These are phyloP conservation scores for Myrmecobius fasciatus DNA, from an alignment of 2,113 vertebrate genomes.

Conservation along the genomic window DNA sequence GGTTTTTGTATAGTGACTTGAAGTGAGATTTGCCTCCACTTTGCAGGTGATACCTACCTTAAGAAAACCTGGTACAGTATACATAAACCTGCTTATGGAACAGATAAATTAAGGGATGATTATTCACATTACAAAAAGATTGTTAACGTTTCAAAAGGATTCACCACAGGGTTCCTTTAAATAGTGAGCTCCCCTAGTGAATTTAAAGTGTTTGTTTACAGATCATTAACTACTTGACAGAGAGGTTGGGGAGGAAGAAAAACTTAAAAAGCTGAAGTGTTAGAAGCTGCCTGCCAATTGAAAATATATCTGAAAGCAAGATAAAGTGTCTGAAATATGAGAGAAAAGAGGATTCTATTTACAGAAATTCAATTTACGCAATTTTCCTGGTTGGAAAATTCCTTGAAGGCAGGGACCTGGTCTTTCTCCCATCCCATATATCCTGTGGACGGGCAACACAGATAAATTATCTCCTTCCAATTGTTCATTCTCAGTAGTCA, in stretches of 20 bases:
- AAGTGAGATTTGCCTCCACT: neutral
- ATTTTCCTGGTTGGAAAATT: conserved; percentile 61
- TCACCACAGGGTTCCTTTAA: conserved; percentile 74
- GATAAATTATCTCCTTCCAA: neutral
- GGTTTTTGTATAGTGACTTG: neutral
- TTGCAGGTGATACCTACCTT: neutral
- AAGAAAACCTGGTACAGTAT: conserved; percentile 21
- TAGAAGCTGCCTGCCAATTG: conserved; percentile 71
- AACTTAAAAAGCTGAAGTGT: conserved; percentile 73
- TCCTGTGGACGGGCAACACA: neutral
- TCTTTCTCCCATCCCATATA: neutral
- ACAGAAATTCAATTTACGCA: conserved; percentile 57
- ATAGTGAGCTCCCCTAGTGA: conserved; percentile 76
- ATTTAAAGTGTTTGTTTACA: conserved; percentile 81
- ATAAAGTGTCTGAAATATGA: conserved; percentile 56
- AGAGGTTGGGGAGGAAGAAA: conserved; percentile 64
- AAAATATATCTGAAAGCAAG: conserved; percentile 56
- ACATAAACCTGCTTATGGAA: conserved; percentile 60
- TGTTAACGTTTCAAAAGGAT: conserved; percentile 78
- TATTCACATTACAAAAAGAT: conserved; percentile 77
- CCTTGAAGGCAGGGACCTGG: conserved; percentile 12
- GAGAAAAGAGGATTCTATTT: conserved; percentile 58
- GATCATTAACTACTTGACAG: conserved; percentile 77
- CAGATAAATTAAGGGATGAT: conserved; percentile 73
- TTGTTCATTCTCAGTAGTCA: neutral